Percentiles rank a stretch among this genome's conserved stretches.
These are phyloP conservation scores for Atrichornis clamosus DNA, from an alignment of 2,113 vertebrate species.

Conservation along the genomic window DNA sequence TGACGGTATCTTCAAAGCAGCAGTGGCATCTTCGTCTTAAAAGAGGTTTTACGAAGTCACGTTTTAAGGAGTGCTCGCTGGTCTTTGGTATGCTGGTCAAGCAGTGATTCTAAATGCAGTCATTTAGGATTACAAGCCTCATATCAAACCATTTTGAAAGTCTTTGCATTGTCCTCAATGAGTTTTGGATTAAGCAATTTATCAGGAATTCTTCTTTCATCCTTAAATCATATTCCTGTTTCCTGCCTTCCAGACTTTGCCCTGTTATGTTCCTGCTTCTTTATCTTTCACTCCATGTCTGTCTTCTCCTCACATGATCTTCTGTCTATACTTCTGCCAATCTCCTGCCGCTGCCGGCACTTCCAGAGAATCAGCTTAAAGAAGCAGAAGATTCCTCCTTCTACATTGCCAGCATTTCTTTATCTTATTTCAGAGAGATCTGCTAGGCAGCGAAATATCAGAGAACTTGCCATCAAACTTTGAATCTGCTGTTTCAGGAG, in stretches of 20 bases:
- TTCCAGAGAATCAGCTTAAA: neutral
- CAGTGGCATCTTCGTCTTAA: neutral
- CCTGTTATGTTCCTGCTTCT: neutral
- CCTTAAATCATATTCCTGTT: neutral
- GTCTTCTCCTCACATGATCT: neutral
- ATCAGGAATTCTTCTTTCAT: neutral
- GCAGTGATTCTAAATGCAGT: neutral
- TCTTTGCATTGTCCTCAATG: neutral
- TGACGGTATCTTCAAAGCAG: slow-evolving; percentile 50
- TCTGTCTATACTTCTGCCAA: neutral
- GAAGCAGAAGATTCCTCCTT: neutral
- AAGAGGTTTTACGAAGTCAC: neutral
- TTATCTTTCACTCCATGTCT: neutral
- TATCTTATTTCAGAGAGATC: neutral
- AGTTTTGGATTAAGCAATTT: neutral
- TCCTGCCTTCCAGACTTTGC: neutral
- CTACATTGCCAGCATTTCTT: neutral
- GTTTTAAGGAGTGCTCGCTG: neutral
- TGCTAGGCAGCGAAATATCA: neutral
- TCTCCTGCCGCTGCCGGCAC: neutral
- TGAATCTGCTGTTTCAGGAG: neutral
- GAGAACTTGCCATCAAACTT: neutral
- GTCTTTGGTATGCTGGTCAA: neutral
- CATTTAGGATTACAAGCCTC: neutral
- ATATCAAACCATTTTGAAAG: neutral